Evolutionary conservation across 2,113 vertebrate genomes (phyloP).

Genomic region (Stegostoma tigrinum): DNA sequence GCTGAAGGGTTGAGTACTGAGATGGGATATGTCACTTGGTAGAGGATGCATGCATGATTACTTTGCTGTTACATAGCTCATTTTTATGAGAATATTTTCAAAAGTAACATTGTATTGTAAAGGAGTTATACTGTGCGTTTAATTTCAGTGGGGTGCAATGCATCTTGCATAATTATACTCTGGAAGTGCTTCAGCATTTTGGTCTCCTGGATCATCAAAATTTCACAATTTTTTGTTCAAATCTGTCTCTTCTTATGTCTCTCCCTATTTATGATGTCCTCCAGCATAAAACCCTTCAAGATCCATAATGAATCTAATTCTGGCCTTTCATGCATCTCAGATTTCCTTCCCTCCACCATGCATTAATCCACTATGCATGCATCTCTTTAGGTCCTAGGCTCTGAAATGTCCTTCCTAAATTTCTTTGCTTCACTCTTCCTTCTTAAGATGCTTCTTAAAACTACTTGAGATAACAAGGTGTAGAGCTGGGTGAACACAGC

Average conservation of each 20-base stretch:
- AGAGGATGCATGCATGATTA: neutral
- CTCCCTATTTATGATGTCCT: neutral
- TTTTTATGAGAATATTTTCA: neutral
- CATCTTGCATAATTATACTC: neutral
- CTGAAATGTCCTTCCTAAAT: neutral
- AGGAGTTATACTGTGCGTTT: neutral
- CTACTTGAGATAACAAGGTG: no score
- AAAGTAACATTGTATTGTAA: neutral
- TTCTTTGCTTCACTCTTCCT: neutral
- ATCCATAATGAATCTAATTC: no score
- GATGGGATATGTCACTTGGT: neutral
- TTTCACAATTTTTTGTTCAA: neutral
- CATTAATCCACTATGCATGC: neutral
- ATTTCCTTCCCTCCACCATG: neutral
- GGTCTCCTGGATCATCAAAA: neutral
- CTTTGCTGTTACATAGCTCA: neutral
- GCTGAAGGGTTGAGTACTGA: neutral
- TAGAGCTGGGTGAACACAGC: no score
- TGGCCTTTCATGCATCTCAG: neutral
- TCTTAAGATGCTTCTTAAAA: neutral
- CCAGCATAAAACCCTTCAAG: neutral
- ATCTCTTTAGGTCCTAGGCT: neutral
- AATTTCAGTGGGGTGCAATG: neutral
- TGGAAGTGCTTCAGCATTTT: neutral
- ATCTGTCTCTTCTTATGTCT: no score